Conservation (phyloP, 1,140 invertebrate genomes). For the Chelonus insularis region DNA sequence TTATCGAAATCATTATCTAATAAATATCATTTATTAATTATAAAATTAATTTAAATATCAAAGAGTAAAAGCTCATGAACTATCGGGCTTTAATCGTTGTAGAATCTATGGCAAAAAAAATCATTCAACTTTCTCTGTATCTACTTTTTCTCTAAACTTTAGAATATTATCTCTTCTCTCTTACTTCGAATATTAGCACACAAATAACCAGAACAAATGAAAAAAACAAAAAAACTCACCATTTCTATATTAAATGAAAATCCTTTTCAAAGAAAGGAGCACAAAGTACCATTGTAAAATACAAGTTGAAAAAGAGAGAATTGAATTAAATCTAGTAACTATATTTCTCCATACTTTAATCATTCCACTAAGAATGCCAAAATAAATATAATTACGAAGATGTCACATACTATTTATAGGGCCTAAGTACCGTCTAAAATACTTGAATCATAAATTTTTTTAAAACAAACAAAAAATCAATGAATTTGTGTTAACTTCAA, state of each 20-base stretch:
- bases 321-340: neutral
- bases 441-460: conserved; percentile 23
- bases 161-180: conserved; percentile 28
- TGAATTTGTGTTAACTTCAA: neutral
- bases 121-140: conserved; percentile 27
- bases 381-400: conserved; percentile 25
- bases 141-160: conserved; percentile 33
- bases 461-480: conserved; percentile 20
- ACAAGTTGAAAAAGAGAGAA: conserved; percentile 2
- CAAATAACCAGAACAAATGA: no score
- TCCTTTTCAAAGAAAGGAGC: no score
- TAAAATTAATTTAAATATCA: no score
- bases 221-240: no score
- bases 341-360: neutral
- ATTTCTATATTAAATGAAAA: no score
- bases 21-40: no score
- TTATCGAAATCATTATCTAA: no score
- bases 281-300: neutral
- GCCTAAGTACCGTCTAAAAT: conserved; percentile 40
- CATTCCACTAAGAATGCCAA: conserved; percentile 23
- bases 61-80: conserved; percentile 29
- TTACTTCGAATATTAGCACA: conserved; percentile 2
- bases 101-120: conserved; percentile 23
- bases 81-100: conserved; percentile 34
- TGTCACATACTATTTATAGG: conserved; percentile 37